Conservation (phyloP, 2,113 vertebrate species). For the Crotalus horridus region DNA sequence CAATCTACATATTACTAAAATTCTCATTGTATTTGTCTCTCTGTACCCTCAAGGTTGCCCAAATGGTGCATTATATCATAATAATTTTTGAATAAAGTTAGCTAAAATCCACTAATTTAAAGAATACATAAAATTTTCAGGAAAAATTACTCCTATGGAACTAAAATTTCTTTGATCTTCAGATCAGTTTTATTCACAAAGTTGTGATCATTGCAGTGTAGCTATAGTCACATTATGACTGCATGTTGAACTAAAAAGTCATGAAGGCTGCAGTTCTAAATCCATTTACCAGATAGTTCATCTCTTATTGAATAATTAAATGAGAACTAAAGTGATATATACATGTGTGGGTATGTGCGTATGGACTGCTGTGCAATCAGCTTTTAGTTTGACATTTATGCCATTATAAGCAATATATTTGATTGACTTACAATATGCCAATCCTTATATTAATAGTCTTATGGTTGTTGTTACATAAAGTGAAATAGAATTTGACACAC, state of each 20-base stretch:
- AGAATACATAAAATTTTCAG: not conserved
- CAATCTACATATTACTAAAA: not conserved
- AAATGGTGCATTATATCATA: not conserved
- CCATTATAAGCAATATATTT: not conserved
- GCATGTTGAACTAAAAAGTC: not conserved
- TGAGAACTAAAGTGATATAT: not conserved
- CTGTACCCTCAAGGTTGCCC: not conserved
- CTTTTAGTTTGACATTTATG: not conserved
- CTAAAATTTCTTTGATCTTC: not conserved
- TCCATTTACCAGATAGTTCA: not conserved
- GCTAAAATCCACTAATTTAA: not conserved
- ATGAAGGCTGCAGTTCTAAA: not conserved
- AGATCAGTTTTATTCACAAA: not conserved
- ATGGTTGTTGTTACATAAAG: not conserved
- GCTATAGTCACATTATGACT: not conserved
- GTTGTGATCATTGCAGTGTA: not conserved
- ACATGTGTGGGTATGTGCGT: not conserved
- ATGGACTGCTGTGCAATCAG: not conserved
- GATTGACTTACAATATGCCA: not conserved
- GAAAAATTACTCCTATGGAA: not conserved
- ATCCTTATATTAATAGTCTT: not conserved
- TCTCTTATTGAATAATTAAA: not conserved
- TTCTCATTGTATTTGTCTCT: not conserved
- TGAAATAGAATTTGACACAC: not conserved
- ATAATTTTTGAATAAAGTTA: not conserved